Base-by-base conservation (phyloP, 1,140 invertebrate species). In the Zophobas morio region DNA sequence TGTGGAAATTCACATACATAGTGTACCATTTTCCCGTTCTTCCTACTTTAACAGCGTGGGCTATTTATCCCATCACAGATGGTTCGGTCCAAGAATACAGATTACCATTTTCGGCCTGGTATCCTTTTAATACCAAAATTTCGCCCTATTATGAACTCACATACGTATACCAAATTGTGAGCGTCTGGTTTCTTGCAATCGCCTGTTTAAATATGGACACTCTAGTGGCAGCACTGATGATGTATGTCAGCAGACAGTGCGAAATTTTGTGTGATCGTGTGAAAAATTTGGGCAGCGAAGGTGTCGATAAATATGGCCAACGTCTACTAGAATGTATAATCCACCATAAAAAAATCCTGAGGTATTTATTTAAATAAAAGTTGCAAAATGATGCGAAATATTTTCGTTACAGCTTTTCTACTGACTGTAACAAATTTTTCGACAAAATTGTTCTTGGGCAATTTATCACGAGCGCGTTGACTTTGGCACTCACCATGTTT, bases 91-190 rank as follows among this genome's bases (percentile, higher is more conserved):
- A 51, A 72, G 46, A 72, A n/a, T 34, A 53, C 1, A 42, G 47
- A 34, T 51, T 72, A 32, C 70, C 70, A 3, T 51, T 72, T 51
- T 37, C 47, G 34, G 46, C 46, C 32, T 72, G 70, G 70, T 72
- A 72, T 32, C 70, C 70, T 8, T 72, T 33, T 47, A 39, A 37
- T 35, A 20, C 6, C 34, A 72, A 32, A 35, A 36, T 8, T 47
- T 49, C 70, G 20, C 70, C 70, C 5, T 35, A 36, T 49, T 72
- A 72, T 6, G 42, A 72, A 72, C 8, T 72, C 0, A 51, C 70
- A 2, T 72, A 72, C 6, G 33, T 72, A 36, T 72, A 72, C 47
- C 70, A 72, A 51, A 51, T 51, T n/a, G 6, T 70, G 32, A 47
- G 70, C 35, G 6, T 46, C 42, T 46, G 42, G 42, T 8, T 60